These are phyloP conservation scores for Acrocephalus scirpaceus DNA, from an alignment of 2,797 vertebrate genomes.

Conservation along the genomic window DNA sequence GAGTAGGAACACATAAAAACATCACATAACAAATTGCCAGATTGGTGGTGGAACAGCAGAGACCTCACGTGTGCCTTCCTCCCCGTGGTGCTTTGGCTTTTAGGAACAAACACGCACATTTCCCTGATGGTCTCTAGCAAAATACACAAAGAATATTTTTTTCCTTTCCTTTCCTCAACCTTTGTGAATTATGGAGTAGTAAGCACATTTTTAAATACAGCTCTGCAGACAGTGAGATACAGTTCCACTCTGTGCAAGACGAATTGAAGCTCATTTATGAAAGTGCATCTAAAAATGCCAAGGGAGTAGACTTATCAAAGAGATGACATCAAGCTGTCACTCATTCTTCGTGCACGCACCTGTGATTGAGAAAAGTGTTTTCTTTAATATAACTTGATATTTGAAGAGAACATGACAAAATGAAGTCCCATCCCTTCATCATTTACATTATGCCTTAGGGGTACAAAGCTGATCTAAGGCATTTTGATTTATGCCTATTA, in stretches of 20 bases:
- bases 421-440: slow-evolving; percentile 68
- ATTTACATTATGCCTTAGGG: slow-evolving; percentile 72
- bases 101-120: slow-evolving; percentile 11
- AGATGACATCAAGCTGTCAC: slow-evolving; percentile 76
- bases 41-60: neutral
- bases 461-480: slow-evolving; percentile 69
- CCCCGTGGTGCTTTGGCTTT: slow-evolving; percentile 20
- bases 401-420: slow-evolving; percentile 77
- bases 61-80: neutral
- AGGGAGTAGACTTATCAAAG: slow-evolving; percentile 77
- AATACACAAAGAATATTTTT: neutral
- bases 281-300: slow-evolving; percentile 74
- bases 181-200: slow-evolving; percentile 64
- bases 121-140: slow-evolving; percentile 12
- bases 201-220: slow-evolving; percentile 66
- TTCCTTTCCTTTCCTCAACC: slow-evolving; percentile 33
- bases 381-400: slow-evolving; percentile 80
- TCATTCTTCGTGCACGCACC: slow-evolving; percentile 60
- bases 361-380: slow-evolving; percentile 78
- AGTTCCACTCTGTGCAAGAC: slow-evolving; percentile 64
- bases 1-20: neutral
- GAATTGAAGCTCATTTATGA: slow-evolving; percentile 75
- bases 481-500: slow-evolving; percentile 70
- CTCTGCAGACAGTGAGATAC: slow-evolving; percentile 54
- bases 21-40: neutral